phyloP scores from a whole-genome alignment of 2,797 vertebrate genomes.

The Falco biarmicus region DNA sequence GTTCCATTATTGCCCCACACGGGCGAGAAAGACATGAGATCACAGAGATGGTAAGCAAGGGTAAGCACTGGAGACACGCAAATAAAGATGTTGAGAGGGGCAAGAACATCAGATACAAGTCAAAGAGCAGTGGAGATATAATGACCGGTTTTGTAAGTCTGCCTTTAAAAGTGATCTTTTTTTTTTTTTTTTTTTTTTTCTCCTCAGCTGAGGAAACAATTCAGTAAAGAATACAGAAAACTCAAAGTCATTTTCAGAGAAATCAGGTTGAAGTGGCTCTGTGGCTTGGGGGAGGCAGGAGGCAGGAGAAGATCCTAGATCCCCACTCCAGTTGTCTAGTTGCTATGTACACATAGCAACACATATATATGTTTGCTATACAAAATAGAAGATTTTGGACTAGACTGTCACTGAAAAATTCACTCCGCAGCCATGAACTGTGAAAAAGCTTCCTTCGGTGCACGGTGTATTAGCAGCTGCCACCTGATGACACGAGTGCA shows the following conservation, averaged over 20 bases:
- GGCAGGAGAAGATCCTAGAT: background rate
- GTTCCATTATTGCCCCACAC: background rate
- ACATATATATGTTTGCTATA: too few relatives aligned
- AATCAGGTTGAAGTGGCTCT: background rate
- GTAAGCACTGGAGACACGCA: background rate
- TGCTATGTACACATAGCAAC: background rate
- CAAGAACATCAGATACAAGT: background rate
- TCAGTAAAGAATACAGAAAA: background rate
- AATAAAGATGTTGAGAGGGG: background rate
- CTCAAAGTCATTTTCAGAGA: background rate
- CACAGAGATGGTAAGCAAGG: background rate
- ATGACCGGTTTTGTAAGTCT: background rate
- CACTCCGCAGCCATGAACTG: background rate
- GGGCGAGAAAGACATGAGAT: background rate
- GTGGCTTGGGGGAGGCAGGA: background rate
- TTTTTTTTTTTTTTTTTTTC: background rate
- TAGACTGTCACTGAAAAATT: background rate
- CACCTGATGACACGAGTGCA: rapidly evolving
- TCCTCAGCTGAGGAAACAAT: background rate
- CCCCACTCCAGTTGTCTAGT: background rate
- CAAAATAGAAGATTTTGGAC: background rate
- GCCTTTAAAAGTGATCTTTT: background rate
- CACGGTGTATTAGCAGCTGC: background rate
- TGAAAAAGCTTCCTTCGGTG: background rate
- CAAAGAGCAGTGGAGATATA: background rate